Conservation (phyloP, 2,888 invertebrate genomes). For the Phaedon cochleariae region DNA sequence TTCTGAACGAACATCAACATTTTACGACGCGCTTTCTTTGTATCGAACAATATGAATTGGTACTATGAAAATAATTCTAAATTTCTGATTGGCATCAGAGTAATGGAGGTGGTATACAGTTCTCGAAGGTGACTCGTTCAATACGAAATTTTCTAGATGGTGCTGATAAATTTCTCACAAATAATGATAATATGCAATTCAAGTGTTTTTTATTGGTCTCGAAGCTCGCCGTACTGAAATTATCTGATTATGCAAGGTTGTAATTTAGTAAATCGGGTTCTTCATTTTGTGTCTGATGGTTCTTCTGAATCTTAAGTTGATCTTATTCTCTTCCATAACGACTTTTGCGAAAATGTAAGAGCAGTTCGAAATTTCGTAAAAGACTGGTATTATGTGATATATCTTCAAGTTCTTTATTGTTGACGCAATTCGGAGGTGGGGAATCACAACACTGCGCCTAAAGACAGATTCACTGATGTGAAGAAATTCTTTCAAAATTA, state of each 20-base stretch:
- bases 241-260: constrained; percentile 23
- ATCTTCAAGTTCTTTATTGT: background rate
- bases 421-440: background rate
- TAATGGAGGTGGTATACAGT: no score
- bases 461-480: background rate
- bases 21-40: no score
- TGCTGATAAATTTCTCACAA: constrained; percentile 19
- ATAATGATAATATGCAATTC: constrained; percentile 14
- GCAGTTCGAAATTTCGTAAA: background rate
- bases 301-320: background rate
- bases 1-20: no score
- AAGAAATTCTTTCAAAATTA: background rate
- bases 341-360: background rate
- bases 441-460: background rate
- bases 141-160: constrained; percentile 23
- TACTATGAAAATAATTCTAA: no score
- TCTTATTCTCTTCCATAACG: background rate
- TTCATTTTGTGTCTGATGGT: background rate
- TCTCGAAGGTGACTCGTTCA: no score
- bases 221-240: constrained; percentile 13
- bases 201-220: constrained; percentile 22
- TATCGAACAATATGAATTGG: no score
- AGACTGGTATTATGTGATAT: background rate
- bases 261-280: constrained; percentile 20
- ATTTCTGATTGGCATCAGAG: no score